Base-by-base conservation (phyloP, 2,888 invertebrate species). In the Erebia epiphron region DNA sequence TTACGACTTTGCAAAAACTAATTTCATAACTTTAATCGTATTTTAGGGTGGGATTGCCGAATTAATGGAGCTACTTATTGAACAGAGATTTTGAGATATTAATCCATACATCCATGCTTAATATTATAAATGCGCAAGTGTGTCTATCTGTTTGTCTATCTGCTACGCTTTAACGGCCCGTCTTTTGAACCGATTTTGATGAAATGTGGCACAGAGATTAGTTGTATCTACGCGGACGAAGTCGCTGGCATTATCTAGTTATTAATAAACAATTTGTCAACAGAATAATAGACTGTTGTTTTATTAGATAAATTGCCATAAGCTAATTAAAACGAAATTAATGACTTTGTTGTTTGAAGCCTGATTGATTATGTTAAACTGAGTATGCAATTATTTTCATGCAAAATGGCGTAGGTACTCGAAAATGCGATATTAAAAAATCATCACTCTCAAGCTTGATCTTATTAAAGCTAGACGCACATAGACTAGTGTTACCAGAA, bases 321-420 rank as follows among this genome's bases (percentile, higher is more conserved):
- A 13, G 50, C 21, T 26, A 50, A 50, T n/a, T 50, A 52, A 63
- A 35, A 16, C 52, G 26, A 35, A 64, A 64, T 67, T 67, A 62
- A 62, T 58, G 49, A 10, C 67, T 5, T 58, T 58, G 49, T 67
- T 67, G 58, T 49, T 58, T 16, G 26, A 67, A 49, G 16, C 67
- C n/a, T 46, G 57, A 58, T 67, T 67, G 67, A 67, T 67, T 35
- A 26, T 58, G 26, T 67, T 58, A 58, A 67, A 66, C 9, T 54
- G 26, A 57, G 57, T 57, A 65, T 65, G 41, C 41, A 41, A 64
- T 54, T 56, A 54, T 43, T n/a, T 58, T 49, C 14, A 16, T 8
- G 67, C 11, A 46, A 57, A 57, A 57, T 18, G 57, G 1, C 35
- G 18, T n/a, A n/a, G n/a, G n/a, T n/a, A n/a, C n/a, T n/a, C n/a